Percentiles rank a stretch among this genome's conserved stretches.
phyloP scores from a whole-genome alignment of 2,113 vertebrate species.

The Pardalotus punctatus region DNA sequence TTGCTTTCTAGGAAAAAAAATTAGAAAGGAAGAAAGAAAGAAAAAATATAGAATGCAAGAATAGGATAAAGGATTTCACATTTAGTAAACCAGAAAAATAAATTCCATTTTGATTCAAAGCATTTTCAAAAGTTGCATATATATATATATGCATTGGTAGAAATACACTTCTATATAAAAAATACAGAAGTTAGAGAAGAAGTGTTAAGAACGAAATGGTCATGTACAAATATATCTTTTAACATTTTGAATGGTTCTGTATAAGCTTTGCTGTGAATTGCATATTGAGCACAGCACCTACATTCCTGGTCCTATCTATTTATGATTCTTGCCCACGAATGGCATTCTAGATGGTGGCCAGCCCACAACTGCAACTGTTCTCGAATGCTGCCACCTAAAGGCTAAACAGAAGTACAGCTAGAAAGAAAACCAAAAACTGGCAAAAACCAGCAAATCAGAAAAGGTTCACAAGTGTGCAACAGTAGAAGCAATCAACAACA shows the following conservation, averaged over 20 bases:
- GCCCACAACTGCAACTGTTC: conserved; percentile 44
- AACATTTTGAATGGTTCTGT: not conserved
- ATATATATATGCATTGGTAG: not conserved
- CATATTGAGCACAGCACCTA: not conserved
- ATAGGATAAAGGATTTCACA: not conserved
- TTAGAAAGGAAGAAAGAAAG: not conserved
- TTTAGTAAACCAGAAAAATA: not conserved
- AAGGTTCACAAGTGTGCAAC: not conserved
- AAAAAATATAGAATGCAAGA: not conserved
- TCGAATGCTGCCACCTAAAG: conserved; percentile 78
- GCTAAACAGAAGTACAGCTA: not conserved
- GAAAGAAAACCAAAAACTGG: not conserved
- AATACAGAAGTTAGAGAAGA: not conserved
- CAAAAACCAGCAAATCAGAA: not conserved
- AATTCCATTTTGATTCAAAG: not conserved
- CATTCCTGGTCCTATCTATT: not conserved
- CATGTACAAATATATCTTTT: not conserved
- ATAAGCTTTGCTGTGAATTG: not conserved
- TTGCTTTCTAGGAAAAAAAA: not conserved
- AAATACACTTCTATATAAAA: not conserved
- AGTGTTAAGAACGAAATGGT: not conserved
- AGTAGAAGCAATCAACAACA: not conserved
- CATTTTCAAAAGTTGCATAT: not conserved
- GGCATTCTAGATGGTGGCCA: conserved; percentile 6
- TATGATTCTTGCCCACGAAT: not conserved